phyloP scores from a whole-genome alignment of 1,140 invertebrate species.

The Monochamus saltuarius region DNA sequence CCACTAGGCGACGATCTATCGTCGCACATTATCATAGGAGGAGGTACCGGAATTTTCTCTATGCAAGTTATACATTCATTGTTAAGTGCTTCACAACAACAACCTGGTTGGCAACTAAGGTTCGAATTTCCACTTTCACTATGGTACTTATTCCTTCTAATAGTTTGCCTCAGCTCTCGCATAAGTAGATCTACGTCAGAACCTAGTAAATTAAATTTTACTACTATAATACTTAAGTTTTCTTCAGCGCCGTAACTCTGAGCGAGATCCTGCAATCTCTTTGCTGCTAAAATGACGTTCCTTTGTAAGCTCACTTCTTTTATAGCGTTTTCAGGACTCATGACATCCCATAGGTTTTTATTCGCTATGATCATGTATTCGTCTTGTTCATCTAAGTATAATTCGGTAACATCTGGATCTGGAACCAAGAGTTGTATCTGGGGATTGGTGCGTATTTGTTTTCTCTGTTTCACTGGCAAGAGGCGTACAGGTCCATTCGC shows the following conservation, averaged over 20 bases:
- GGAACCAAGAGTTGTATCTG: constrained; percentile 67
- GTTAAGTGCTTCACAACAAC: constrained; percentile 61
- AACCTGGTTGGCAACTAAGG: constrained; percentile 59
- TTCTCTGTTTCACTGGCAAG: constrained; percentile 58
- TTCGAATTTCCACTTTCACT: constrained; percentile 52
- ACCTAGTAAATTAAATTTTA: constrained; percentile 65
- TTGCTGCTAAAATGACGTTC: constrained; percentile 76
- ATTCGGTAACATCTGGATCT: constrained; percentile 74
- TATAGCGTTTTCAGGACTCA: constrained; percentile 72
- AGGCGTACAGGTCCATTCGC: constrained; percentile 61
- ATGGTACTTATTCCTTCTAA: constrained; percentile 58
- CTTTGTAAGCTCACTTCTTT: constrained; percentile 72
- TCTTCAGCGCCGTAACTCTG: constrained; percentile 80
- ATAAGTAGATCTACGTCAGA: constrained; percentile 74
- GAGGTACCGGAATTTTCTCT: constrained; percentile 47
- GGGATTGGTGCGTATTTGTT: constrained; percentile 64
- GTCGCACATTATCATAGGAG: constrained; percentile 54
- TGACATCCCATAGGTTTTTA: constrained; percentile 74
- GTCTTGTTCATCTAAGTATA: constrained; percentile 73
- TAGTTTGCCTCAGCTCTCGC: constrained; percentile 71
- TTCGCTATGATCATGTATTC: constrained; percentile 81
- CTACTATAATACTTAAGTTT: constrained; percentile 75
- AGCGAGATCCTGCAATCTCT: constrained; percentile 76
- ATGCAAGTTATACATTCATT: constrained; percentile 62
- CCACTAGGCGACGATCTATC: constrained; percentile 80